Evolutionary conservation across 2,888 invertebrate genomes (phyloP), one percentile per base, ranked within the genome.

Genomic region (Spisula subtruncata): DNA sequence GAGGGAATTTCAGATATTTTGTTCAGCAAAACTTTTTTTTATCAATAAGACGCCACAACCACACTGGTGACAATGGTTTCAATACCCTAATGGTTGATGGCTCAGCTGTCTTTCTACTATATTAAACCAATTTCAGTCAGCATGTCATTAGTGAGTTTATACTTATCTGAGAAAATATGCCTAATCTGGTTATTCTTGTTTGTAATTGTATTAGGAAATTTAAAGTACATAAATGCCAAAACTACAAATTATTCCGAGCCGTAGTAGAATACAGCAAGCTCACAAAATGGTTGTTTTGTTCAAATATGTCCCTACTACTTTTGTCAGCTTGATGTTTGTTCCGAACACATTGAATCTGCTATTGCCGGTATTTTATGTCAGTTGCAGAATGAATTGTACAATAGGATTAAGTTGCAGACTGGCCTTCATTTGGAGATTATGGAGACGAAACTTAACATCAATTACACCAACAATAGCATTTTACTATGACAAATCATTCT

Each of bases 21-120:
- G 10, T 56, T 20, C 56, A 48, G 20, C 18, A 60, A n/a, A n/a
- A 60, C n/a, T 1, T 2, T 60, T n/a, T n/a, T 1, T n/a, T 20
- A 60, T 60, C 60, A n/a, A 60, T 60, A 60, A 60, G 60, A 60
- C n/a, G n/a, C 60, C n/a, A 60, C n/a, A 6, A 60, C n/a, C 60
- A 60, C 12, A n/a, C 60, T 16, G 18, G 14, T 60, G 20, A 8
- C n/a, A 20, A 8, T 60, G 18, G 18, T 60, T 20, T 0, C 60
- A 60, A 2, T n/a, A 60, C n/a, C 60, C n/a, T 6, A n/a, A 56
- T 56, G 56, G n/a, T 60, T 60, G n/a, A 5, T n/a, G 60, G 60
- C 60, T 10, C 60, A 60, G 60, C 60, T 60, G 60, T 60, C 60
- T 20, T n/a, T 60, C 18, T n/a, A 60, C n/a, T n/a, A 60, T 60